Percentiles rank a stretch among this genome's conserved stretches.
Conservation (phyloP, 2,888 invertebrate genomes). For the Euzetes globulus region DNA sequence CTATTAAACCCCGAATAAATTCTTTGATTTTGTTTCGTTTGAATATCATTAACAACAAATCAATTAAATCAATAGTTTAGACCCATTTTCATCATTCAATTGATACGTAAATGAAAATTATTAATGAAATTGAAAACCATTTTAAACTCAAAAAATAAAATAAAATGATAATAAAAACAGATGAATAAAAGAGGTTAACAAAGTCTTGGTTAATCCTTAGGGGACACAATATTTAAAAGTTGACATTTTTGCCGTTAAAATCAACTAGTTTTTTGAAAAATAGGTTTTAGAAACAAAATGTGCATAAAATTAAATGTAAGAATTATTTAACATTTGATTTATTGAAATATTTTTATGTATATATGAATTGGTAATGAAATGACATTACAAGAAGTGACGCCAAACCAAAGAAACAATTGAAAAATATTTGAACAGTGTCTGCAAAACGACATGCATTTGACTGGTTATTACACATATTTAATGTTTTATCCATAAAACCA, state of each 20-base stretch:
- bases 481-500: not conserved
- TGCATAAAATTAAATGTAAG: not conserved
- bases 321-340: not conserved
- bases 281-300: not conserved
- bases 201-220: not conserved
- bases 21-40: not conserved
- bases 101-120: too few species aligned
- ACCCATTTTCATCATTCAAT: too few species aligned
- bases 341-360: not conserved
- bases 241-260: not conserved
- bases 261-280: not conserved
- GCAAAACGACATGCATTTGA: not conserved
- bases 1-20: not conserved
- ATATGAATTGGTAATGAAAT: not conserved
- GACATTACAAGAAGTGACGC: not conserved
- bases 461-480: not conserved
- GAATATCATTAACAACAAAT: too few species aligned
- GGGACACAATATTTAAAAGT: not conserved
- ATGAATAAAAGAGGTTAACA: too few species aligned
- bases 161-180: too few species aligned
- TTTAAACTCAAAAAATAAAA: too few species aligned
- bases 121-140: too few species aligned
- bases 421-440: not conserved
- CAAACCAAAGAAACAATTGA: slow-evolving; percentile 4
- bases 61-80: too few species aligned